These are phyloP conservation scores for Ochotona princeps DNA, from an alignment of 2,113 vertebrate genomes.

Conservation along the genomic window DNA sequence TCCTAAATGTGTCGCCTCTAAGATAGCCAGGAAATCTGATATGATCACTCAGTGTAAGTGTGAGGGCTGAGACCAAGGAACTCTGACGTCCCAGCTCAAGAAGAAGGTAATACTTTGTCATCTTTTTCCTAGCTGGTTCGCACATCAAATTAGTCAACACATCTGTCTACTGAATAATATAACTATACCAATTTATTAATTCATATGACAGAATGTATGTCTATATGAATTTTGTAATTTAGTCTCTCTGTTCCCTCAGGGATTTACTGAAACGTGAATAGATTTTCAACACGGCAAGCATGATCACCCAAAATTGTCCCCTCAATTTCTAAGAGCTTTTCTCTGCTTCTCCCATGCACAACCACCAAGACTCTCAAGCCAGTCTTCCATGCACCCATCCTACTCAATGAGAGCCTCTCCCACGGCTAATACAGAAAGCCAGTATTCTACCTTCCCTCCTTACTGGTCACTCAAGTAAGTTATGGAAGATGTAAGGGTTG, in stretches of 20 bases:
- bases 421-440: not conserved
- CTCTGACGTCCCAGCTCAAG: not conserved
- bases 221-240: too few relatives aligned
- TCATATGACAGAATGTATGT: not conserved
- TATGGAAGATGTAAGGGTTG: not conserved
- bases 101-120: not conserved
- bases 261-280: not conserved
- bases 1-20: not conserved
- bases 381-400: not conserved
- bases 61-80: not conserved
- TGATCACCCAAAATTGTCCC: not conserved
- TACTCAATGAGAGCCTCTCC: not conserved
- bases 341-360: not conserved
- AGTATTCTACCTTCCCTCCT: not conserved
- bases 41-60: not conserved
- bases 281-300: not conserved
- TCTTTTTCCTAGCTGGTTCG: not conserved
- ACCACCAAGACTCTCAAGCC: not conserved
- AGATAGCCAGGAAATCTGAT: not conserved
- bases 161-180: not conserved
- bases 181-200: not conserved
- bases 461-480: rapidly evolving
- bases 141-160: too few relatives aligned
- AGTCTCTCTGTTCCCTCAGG: not conserved
- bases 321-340: not conserved